Conservation (phyloP, 1,140 invertebrate species). For the Helicoverpa zea region DNA sequence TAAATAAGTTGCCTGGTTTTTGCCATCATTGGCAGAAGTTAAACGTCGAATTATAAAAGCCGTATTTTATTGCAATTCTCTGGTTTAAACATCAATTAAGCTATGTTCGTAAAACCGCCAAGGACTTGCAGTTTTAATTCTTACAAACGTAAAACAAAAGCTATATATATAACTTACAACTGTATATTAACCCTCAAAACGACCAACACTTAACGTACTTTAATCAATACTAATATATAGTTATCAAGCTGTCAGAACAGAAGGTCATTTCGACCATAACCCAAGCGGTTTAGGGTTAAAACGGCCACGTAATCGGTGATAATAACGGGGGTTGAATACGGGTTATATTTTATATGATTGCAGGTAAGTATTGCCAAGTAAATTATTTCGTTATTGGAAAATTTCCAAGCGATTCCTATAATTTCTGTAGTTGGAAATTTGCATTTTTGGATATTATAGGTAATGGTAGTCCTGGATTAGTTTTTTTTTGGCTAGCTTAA, state of each 20-base stretch:
- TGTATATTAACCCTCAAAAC: not conserved
- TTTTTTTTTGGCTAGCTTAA: too few relatives aligned
- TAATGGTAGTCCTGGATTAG: too few relatives aligned
- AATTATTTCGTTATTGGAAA: constrained; percentile 44
- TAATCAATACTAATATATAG: constrained; percentile 46
- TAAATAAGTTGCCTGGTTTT: too few relatives aligned
- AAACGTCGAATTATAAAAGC: too few relatives aligned
- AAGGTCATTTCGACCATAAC: constrained; percentile 44
- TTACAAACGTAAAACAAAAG: not conserved
- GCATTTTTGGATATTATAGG: too few relatives aligned
- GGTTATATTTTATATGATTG: constrained; percentile 19
- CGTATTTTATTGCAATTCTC: too few relatives aligned
- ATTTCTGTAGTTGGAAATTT: not conserved
- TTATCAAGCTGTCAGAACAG: constrained; percentile 43
- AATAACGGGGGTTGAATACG: constrained; percentile 33
- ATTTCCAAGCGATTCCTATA: constrained; percentile 26
- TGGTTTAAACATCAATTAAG: not conserved
- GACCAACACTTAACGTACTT: constrained; percentile 29
- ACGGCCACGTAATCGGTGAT: constrained; percentile 41
- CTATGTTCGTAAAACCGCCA: not conserved
- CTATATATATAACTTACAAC: constrained; percentile 40
- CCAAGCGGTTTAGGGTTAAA: constrained; percentile 21
- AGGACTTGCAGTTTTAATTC: constrained; percentile 24
- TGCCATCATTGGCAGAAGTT: too few relatives aligned
- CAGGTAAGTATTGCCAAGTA: not conserved